Base-by-base conservation (phyloP, 2,797 vertebrate genomes). In the Sandelia bainsii region DNA sequence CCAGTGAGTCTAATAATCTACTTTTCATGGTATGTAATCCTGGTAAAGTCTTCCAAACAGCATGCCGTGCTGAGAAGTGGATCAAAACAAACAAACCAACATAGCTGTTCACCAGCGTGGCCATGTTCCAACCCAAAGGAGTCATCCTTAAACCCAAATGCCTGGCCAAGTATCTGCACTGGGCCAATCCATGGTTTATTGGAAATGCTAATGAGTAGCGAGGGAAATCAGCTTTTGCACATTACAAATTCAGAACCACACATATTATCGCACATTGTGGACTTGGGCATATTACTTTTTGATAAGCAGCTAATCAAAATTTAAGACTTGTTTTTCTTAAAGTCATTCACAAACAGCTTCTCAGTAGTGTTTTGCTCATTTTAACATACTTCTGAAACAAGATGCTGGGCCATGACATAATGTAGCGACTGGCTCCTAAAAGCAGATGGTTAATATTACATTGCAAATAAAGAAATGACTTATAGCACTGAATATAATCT, bases 11-110 rank as follows among this genome's bases (percentile, higher is more conserved):
- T 63, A 66, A 81, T 91, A 86, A 91, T 90, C 89, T 90, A 79
- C 87, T 91, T 89, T 90, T 87, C 87, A 87, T 81, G 87, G 79
- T 87, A 85, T 89, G 81, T 89, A 89, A 91, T 91, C 90, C 88
- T 39, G 45, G 20, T 63, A 84, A 86, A 82, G 80, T 81, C 89
- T 83, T 90, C 78, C 81, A 87, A 87, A 73, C 67, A 45, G 79
- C 79, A 54, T 53, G 80, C 84, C 82, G 81, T 63, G 83, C 85
- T 77, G 85, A 86, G 83, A 82, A 85, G 82, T 59, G 85, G 85
- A 87, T 90, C 77, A 83, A 89, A 90, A 90, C 86, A 91, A 92
- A 90, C 79, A 86, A 73, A 85, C 77, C 83, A 68, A 77, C 87
- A 81, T 79, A 79, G 81, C 85, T 75, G 79, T 77, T 85, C 81